phyloP scores from a whole-genome alignment of 2,888 invertebrate species.

The Perdita meconis region DNA sequence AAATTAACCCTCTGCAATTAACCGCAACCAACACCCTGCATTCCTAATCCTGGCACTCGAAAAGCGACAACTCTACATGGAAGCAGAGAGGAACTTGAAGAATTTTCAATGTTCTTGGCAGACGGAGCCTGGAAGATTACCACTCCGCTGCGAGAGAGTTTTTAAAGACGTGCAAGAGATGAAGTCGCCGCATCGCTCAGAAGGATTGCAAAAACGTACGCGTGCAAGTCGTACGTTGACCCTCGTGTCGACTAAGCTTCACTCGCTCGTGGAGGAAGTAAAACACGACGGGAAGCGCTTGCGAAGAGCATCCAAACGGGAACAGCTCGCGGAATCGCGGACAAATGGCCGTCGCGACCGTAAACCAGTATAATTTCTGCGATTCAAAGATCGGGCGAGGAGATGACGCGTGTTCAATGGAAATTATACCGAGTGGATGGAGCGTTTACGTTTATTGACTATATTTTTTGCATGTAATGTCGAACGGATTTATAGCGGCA shows the following conservation, averaged over 20 bases:
- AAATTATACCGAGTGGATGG: constrained; percentile 21
- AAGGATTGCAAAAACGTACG: constrained; percentile 8
- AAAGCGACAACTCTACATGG: background rate
- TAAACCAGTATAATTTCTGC: constrained; percentile 3
- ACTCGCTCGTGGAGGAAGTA: background rate
- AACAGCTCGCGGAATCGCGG: background rate
- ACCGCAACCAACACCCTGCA: background rate
- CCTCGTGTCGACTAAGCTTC: background rate
- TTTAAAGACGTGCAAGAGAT: background rate
- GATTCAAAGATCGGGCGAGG: constrained; percentile 8
- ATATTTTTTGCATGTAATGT: constrained; percentile 37
- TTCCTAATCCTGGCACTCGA: background rate
- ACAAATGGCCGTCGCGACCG: background rate
- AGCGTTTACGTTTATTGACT: constrained; percentile 6
- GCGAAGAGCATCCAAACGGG: background rate
- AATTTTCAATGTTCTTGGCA: background rate
- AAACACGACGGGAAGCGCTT: background rate
- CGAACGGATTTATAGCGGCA: constrained; percentile 7
- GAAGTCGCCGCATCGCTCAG: constrained; percentile 5
- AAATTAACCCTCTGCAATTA: background rate
- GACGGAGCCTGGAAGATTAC: background rate
- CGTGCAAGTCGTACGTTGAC: constrained; percentile 2
- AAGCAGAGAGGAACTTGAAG: background rate
- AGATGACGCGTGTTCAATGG: constrained; percentile 17
- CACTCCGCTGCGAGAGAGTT: background rate